Conservation (phyloP, 2,888 invertebrate genomes). For the Eurytoma californica region DNA sequence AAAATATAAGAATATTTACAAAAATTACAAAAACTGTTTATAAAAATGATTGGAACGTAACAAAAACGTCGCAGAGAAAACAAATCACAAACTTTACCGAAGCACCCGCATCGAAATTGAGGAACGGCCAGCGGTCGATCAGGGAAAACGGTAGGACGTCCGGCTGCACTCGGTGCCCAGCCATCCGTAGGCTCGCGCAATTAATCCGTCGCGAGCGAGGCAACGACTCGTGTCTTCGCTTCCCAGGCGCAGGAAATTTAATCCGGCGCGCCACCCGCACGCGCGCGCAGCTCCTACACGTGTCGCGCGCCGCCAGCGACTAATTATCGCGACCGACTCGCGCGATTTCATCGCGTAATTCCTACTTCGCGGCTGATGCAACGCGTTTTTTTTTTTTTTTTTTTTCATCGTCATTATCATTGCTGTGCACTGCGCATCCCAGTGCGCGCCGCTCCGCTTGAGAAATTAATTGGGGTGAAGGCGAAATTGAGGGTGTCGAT, state of each 20-base stretch:
- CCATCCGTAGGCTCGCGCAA: conserved; percentile 11
- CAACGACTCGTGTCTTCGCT: conserved; percentile 1
- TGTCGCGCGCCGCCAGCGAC: conserved; percentile 20
- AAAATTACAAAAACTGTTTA: no score
- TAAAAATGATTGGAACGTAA: no score
- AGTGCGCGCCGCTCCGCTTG: neutral
- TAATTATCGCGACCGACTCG: conserved; percentile 12
- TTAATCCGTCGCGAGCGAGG: conserved; percentile 10
- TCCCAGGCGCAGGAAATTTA: conserved; percentile 22
- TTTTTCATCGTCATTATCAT: no score
- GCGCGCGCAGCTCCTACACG: conserved; percentile 6
- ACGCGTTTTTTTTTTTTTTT: neutral
- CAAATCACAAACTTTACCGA: no score
- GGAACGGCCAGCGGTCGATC: neutral
- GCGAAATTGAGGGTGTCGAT: neutral
- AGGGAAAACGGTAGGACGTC: neutral
- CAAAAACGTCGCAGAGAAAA: neutral
- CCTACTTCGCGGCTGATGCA: neutral
- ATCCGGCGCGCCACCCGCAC: neutral
- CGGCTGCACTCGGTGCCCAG: neutral
- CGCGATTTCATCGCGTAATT: neutral
- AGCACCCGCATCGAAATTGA: no score
- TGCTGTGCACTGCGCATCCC: no score
- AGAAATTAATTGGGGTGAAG: neutral
- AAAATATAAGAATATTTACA: no score